phyloP scores from a whole-genome alignment of 1,140 invertebrate genomes.

The Laodelphax striatellus region DNA sequence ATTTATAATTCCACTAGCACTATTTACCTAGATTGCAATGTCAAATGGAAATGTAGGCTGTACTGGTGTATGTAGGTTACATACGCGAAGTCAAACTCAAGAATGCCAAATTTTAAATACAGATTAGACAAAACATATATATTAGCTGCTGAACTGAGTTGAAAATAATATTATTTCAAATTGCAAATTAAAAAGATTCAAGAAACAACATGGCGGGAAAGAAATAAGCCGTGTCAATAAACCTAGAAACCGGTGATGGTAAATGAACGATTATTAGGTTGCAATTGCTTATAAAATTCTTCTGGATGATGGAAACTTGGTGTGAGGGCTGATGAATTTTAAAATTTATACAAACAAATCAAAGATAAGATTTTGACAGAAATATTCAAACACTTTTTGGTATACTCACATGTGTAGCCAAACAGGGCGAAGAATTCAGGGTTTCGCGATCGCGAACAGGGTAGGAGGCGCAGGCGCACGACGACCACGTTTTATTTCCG shows the following conservation, averaged over 20 bases:
- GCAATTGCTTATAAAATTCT: neutral
- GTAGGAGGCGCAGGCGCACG: slow-evolving; percentile 16
- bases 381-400: neutral
- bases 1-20: neutral
- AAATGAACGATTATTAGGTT: neutral
- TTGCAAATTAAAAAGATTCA: no score
- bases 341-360: neutral
- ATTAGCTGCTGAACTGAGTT: no score
- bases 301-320: neutral
- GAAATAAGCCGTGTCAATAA: slow-evolving; percentile 18
- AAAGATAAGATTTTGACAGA: neutral
- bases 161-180: no score
- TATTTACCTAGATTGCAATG: neutral
- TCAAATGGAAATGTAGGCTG: neutral
- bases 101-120: neutral
- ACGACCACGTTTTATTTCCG: slow-evolving; percentile 15
- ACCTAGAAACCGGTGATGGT: slow-evolving; percentile 15
- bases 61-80: neutral
- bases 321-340: neutral
- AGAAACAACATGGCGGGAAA: slow-evolving; percentile 21
- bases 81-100: neutral
- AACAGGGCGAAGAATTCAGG: slow-evolving; percentile 16
- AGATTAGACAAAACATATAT: no score
- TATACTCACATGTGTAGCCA: slow-evolving; percentile 21
- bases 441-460: neutral